These are phyloP conservation scores for Tetanocera ferruginea DNA, from an alignment of 2,888 invertebrate genomes.

Conservation along the genomic window DNA sequence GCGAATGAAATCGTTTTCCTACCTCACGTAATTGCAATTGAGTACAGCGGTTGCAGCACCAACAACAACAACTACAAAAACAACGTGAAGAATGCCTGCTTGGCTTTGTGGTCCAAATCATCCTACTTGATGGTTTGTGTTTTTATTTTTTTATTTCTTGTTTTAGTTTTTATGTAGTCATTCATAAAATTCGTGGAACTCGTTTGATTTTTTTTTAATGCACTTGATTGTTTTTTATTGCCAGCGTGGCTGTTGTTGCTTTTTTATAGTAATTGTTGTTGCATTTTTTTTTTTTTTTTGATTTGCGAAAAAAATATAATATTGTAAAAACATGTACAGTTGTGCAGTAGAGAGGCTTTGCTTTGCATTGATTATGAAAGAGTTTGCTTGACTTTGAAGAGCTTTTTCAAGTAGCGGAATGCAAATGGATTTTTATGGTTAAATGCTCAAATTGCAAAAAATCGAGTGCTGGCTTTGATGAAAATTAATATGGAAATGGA, in stretches of 20 bases:
- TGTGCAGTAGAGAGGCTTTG: too few species aligned
- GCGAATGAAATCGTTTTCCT: not conserved
- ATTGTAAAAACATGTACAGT: too few species aligned
- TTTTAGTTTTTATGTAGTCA: not conserved
- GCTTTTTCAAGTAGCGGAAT: too few species aligned
- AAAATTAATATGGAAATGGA: too few species aligned
- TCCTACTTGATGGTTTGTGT: not conserved
- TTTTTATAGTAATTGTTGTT: not conserved
- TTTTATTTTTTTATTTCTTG: not conserved
- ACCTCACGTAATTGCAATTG: constrained; percentile 12
- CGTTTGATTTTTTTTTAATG: not conserved
- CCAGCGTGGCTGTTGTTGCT: not conserved
- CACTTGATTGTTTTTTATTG: too few species aligned
- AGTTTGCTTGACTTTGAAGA: too few species aligned
- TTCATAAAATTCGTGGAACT: constrained; percentile 25
- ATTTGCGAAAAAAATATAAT: not conserved
- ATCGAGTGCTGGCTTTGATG: too few species aligned
- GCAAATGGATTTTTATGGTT: too few species aligned
- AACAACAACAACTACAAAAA: not conserved
- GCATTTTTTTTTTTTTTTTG: not conserved
- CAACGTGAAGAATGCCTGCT: not conserved
- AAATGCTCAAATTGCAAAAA: too few species aligned
- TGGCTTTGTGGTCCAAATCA: not conserved
- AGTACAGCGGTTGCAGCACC: not conserved
- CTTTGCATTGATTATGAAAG: too few species aligned